A percentile compares a stretch with the other conserved stretches of the same genome.
Evolutionary conservation across 2,797 vertebrate species (phyloP).

Genomic region (Arrhamphus sclerolepis): DNA sequence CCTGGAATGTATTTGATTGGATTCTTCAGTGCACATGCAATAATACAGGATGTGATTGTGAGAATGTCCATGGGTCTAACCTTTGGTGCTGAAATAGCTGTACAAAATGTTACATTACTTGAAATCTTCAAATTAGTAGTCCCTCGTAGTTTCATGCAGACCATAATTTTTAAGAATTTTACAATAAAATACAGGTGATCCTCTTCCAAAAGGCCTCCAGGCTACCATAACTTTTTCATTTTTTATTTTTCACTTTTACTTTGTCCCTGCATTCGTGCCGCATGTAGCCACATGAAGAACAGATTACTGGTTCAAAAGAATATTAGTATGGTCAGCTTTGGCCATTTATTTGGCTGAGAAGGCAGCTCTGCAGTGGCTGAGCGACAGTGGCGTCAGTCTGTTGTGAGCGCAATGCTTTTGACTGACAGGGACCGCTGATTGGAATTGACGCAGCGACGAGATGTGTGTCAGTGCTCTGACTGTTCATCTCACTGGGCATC

Average conservation of each 20-base stretch:
- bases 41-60: too few relatives aligned
- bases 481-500: slow-evolving; percentile 78
- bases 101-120: too few relatives aligned
- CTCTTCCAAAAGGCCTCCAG: not conserved
- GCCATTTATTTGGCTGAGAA: slow-evolving; percentile 53
- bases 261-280: slow-evolving; percentile 15
- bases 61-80: too few relatives aligned
- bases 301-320: slow-evolving; percentile 36
- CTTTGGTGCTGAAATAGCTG: too few relatives aligned
- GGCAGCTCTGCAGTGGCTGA: slow-evolving; percentile 52
- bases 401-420: slow-evolving; percentile 46
- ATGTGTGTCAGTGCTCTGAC: slow-evolving; percentile 79
- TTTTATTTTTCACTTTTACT: slow-evolving; percentile 26
- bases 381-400: slow-evolving; percentile 45
- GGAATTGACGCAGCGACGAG: slow-evolving; percentile 80
- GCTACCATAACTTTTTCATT: slow-evolving; percentile 8
- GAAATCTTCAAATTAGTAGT: too few relatives aligned
- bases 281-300: slow-evolving; percentile 20
- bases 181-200: slow-evolving; percentile 10
- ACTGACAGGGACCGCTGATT: slow-evolving; percentile 79
- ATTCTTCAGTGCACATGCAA: too few relatives aligned
- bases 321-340: slow-evolving; percentile 54
- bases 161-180: too few relatives aligned
- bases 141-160: too few relatives aligned
- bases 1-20: too few relatives aligned